Evolutionary conservation across 1,140 invertebrate species (phyloP), one percentile per base, ranked within the genome.

Genomic region (Nephila pilipes): DNA sequence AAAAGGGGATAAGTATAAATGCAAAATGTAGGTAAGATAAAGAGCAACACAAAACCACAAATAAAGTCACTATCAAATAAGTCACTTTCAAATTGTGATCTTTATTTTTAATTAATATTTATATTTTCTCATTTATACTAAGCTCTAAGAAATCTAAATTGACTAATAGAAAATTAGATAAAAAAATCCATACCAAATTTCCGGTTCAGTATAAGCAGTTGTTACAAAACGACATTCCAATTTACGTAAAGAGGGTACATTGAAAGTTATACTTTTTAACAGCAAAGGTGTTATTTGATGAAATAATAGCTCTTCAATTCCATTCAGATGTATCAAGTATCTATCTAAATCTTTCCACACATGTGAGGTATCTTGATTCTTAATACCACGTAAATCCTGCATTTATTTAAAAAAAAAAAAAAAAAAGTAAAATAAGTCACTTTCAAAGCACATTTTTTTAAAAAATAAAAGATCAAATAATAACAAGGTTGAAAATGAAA

Each of bases 161-260:
- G 55, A 54, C 54, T 36, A 85, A 55, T 20, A 55, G n/a, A 80
- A 25, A 46, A 81, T 25, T n/a, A 81, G 2, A 4, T 14, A 22
- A 63, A 36, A 60, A 22, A 80, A 32, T 36, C 4, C 38, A 55
- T 92, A 92, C 90, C 81, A 92, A n/a, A 92, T 92, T 65, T 85
- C 90, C 22, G 80, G 90, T 32, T 85, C 90, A 36, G 90, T 55
- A 16, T 2, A 85, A 69, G 20, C 81, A 63, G 16, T 36, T 10
- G 90, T 85, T 8, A 92, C 25, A 55, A 85, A 92, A 36, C 55
- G 46, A 29, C 90, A 92, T 25, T 92, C 81, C 6, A 92, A 38
- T 69, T 69, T 92, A 5, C 20, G 14, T 18, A 92, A 55, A n/a
- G 46, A 81, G 36, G 32, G 32, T 38, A 92, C 4, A 69, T 92